Evolutionary conservation across 1,140 invertebrate species (phyloP), one percentile per base, ranked within the genome.

Genomic region (Helicoverpa zea): DNA sequence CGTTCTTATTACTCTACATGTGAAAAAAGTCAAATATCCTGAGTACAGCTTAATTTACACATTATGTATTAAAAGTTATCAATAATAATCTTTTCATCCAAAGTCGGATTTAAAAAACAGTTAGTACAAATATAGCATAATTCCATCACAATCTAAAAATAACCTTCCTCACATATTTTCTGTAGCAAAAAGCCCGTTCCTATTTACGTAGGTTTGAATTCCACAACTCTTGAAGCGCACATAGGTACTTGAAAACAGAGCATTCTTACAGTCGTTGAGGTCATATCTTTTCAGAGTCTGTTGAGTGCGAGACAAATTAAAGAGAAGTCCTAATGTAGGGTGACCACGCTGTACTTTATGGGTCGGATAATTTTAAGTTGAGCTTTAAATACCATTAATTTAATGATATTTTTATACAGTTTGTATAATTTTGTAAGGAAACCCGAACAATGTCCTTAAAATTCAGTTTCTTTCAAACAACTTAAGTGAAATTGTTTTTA

Each of bases 281-380:
- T 82, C 80, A 85, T 84, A 87, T 88, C 87, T 87, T 88, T 87
- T 86, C 82, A 88, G 84, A 73, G 80, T 79, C 81, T 83, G 80
- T 72, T 70, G 79, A 85, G 84, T 84, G 85, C 80, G 84, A 80
- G 84, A 86, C 87, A 88, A 88, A 88, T 88, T 88, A 88, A 87
- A 85, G 79, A 82, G 83, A 81, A 85, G 84, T 85, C 83, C 81
- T 84, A 64, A 76, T 72, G 81, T 84, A 80, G 35, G 75, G 85
- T 88, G 80, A 82, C 80, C 72, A 83, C 59, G 76, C 14, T 64
- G 30, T 76, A 14, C 3, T 14, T 68, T 3, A 10, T 49, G 52
- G n/a, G 70, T n/a, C 11, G 54, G 52, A 54, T 14, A 54, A 47
- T 47, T 1, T 43, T 43, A 16, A 64, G 35, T 12, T 30, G 59